Percentiles rank a stretch among this genome's conserved stretches.
Conservation (phyloP, 1,140 invertebrate genomes). For the Zaprionus vittiger region DNA sequence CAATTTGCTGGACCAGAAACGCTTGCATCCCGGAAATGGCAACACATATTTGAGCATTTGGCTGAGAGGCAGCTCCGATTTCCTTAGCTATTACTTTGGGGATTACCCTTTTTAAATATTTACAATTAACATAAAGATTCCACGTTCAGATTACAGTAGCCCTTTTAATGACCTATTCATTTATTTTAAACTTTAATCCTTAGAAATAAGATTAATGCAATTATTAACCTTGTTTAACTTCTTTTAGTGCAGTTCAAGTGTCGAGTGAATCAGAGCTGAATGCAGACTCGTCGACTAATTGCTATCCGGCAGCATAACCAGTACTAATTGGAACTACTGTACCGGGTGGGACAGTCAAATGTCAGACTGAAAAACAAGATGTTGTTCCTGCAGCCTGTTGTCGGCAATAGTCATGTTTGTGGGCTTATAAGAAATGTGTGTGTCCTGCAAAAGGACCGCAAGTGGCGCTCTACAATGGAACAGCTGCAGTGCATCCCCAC, state of each 20-base stretch:
- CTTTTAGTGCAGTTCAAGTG: background rate
- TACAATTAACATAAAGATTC: background rate
- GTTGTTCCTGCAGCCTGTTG: background rate
- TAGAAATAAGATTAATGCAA: background rate
- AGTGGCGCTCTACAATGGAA: constrained; percentile 5
- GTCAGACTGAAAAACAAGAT: background rate
- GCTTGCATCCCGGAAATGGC: constrained; percentile 14
- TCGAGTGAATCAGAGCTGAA: background rate
- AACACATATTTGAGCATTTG: constrained; percentile 24
- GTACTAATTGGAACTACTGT: constrained; percentile 14
- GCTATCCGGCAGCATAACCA: background rate
- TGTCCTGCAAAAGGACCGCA: constrained; percentile 16
- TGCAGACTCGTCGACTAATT: background rate
- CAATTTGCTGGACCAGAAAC: constrained; percentile 18
- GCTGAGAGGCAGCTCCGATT: background rate
- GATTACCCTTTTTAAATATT: background rate
- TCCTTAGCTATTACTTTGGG: background rate
- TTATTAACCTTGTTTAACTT: background rate
- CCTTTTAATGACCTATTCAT: background rate
- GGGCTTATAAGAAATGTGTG: background rate
- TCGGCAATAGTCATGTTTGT: constrained; percentile 4
- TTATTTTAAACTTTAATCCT: too few relatives aligned
- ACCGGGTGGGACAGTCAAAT: background rate
- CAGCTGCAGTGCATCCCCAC: background rate
- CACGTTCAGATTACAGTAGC: background rate